These are phyloP conservation scores for Epizoanthus illoricatus DNA, from an alignment of 92 coral and sea anemone genomes.

Conservation along the genomic window DNA sequence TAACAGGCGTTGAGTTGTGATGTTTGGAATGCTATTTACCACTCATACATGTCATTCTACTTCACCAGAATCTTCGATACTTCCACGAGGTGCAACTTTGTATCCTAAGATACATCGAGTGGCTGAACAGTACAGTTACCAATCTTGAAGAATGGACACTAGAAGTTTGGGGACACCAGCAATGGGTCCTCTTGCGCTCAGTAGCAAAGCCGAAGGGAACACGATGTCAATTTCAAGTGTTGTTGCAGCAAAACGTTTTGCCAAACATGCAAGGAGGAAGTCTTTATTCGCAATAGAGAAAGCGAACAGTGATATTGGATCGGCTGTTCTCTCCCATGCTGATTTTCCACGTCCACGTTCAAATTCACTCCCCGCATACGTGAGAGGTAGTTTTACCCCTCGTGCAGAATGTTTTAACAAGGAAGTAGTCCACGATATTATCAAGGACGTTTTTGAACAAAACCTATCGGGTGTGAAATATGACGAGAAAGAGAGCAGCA, in stretches of 20 bases:
- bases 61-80: too few species aligned
- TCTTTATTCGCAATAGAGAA: constrained; percentile 73
- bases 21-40: too few species aligned
- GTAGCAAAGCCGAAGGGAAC: neutral
- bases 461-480: constrained; percentile 46
- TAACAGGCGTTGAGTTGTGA: too few species aligned
- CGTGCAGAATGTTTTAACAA: constrained; percentile 33
- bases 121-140: too few species aligned
- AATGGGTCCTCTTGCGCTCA: neutral
- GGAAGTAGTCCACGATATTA: constrained; percentile 42
- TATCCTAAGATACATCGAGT: neutral
- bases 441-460: constrained; percentile 51
- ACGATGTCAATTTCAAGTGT: neutral
- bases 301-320: constrained; percentile 45
- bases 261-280: constrained; percentile 20
- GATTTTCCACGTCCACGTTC: constrained; percentile 60
- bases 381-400: too few species aligned
- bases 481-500: constrained; percentile 41
- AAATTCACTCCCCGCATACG: constrained; percentile 19
- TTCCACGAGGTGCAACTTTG: too few species aligned
- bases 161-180: too few species aligned
- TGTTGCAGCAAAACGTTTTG: neutral
- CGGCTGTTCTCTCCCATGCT: constrained; percentile 61
- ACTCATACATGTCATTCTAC: too few species aligned
- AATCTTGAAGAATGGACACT: too few species aligned